Percentiles rank a stretch among this genome's conserved stretches.
phyloP scores from a whole-genome alignment of 1,140 invertebrate genomes.

The Ruditapes philippinarum region DNA sequence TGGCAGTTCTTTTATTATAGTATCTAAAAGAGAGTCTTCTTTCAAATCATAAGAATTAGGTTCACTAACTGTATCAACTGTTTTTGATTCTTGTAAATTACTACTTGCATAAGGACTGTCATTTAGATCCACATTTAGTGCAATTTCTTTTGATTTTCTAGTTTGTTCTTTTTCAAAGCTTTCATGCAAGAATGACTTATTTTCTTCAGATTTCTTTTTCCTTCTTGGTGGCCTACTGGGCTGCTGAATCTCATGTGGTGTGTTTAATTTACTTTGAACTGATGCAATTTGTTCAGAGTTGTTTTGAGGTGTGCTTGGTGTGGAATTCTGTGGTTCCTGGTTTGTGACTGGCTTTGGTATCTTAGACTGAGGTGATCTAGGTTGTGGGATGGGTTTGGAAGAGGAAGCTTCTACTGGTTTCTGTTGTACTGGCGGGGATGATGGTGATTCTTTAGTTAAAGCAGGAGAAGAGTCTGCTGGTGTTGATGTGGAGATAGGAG shows the following conservation, averaged over 20 bases:
- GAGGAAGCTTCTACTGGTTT: background rate
- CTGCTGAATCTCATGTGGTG: background rate
- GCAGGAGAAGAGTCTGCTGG: background rate
- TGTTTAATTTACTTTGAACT: background rate
- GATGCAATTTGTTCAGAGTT: background rate
- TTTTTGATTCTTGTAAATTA: constrained; percentile 10
- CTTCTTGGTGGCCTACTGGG: constrained; percentile 54
- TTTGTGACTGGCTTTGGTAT: constrained; percentile 35
- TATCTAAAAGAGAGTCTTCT: constrained; percentile 41
- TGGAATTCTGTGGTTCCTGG: constrained; percentile 26
- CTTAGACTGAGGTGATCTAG: constrained; percentile 38
- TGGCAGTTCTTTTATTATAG: constrained; percentile 45
- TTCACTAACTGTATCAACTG: background rate
- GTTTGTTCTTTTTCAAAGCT: constrained; percentile 49
- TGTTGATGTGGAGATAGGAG: constrained; percentile 18
- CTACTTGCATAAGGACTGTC: background rate
- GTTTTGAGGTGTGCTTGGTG: constrained; percentile 23
- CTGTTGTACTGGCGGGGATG: background rate
- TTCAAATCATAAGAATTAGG: constrained; percentile 19
- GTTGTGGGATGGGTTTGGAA: background rate
- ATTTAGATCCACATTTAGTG: constrained; percentile 54
- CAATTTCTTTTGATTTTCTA: constrained; percentile 54
- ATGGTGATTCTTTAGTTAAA: background rate
- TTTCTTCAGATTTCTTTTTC: constrained; percentile 55
- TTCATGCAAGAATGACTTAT: constrained; percentile 56